Base-by-base conservation (phyloP, 92 coral and sea anemone species). In the Micromussa lordhowensis region DNA sequence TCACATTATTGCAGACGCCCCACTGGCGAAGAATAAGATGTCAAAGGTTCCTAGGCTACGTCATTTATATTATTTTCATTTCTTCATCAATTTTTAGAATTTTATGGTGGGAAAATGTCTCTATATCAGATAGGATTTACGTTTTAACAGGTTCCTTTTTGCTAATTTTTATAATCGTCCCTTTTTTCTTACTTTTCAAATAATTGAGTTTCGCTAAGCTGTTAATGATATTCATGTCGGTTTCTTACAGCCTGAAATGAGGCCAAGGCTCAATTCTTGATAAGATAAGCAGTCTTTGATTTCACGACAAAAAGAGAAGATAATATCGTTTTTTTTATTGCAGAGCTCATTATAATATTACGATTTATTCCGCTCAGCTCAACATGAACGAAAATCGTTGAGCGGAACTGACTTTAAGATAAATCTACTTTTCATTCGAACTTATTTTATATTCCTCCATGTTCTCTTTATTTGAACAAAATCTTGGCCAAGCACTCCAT, bases 1-100 rank as follows among this genome's bases (percentile, higher is more conserved):
- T 31, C 53, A 81, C 35, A 81, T 64, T 34, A 81, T 44, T 58
- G 34, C 16, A 10, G 85, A 66, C 85, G 30, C 74, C 85, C 85
- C 55, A 40, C 58, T 4, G 69, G 55, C 74, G 58, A 63, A 30
- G 38, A 61, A 34, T 18, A 59, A 14, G 1, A 30, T 31, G 40
- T 34, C 14, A 38, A 24, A 35, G 19, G 49, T 61, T 28, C 10
- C 22, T 6, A 10, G 21, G 54, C 6, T 8, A 3, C 3, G 7
- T 64, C 57, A 61, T 61, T 64, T 64, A 1, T 7, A 17, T 61
- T 59, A 2, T 61, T 59, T 63, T 61, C 21, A 24, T 40, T 7
- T 40, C 3, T 40, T n/a, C 26, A 54, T 63, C 14, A 24, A 80
- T 34, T 35, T 59, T 80, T 59, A 35, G 30, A 36, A 35, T 34